phyloP scores from a whole-genome alignment of 2,888 invertebrate species.

The Lissocephala sabroskyi region DNA sequence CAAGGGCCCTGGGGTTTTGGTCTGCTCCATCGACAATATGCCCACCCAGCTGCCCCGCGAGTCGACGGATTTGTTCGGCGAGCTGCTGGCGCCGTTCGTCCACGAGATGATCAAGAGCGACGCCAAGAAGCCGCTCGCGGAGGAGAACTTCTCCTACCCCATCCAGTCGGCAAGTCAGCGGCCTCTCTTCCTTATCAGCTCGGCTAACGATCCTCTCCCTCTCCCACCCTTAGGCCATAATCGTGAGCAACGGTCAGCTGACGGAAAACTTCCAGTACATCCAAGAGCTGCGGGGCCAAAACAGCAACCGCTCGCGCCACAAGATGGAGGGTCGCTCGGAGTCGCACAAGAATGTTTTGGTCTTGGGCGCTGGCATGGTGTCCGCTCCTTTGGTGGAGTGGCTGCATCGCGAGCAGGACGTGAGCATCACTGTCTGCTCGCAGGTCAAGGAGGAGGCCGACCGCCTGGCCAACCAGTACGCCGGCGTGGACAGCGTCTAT shows the following conservation, averaged over 20 bases:
- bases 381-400: constrained; percentile 96
- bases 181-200: not conserved
- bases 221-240: constrained; percentile 90
- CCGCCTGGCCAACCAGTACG: constrained; percentile 82
- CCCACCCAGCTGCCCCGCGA: constrained; percentile 98
- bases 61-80: constrained; percentile 98
- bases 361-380: constrained; percentile 96
- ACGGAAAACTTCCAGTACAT: constrained; percentile 97
- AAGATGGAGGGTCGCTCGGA: constrained; percentile 79
- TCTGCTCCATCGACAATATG: constrained; percentile 99
- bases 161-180: constrained; percentile 67
- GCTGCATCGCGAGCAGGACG: constrained; percentile 84
- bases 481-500: constrained; percentile 85
- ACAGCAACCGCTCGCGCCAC: constrained; percentile 78
- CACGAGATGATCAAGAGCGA: constrained; percentile 90
- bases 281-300: constrained; percentile 84
- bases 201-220: not conserved
- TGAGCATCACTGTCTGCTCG: constrained; percentile 90
- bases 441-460: constrained; percentile 92
- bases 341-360: constrained; percentile 82
- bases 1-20: constrained; percentile 96
- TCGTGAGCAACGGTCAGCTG: constrained; percentile 94
- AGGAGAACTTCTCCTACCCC: constrained; percentile 78
- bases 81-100: constrained; percentile 90
- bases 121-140: constrained; percentile 83